A percentile compares a stretch with the other conserved stretches of the same genome.
These are phyloP conservation scores for Palythoa heliodiscus DNA, from an alignment of 92 coral and sea anemone genomes.

Conservation along the genomic window DNA sequence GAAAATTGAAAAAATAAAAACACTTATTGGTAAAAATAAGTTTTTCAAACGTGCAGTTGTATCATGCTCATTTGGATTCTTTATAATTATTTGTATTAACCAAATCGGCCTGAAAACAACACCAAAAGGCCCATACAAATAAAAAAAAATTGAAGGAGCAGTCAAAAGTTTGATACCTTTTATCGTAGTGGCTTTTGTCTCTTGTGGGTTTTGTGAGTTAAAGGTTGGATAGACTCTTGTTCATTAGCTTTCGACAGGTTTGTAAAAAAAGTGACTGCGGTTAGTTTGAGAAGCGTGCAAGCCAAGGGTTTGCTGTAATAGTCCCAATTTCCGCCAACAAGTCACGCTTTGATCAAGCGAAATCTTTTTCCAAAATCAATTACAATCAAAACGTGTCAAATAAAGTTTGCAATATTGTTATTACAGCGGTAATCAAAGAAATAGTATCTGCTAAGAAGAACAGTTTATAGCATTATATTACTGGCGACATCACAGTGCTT, in stretches of 20 bases:
- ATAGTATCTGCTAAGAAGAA: too few relatives aligned
- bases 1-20: too few relatives aligned
- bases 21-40: too few relatives aligned
- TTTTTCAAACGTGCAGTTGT: too few relatives aligned
- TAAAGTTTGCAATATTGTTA: too few relatives aligned
- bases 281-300: constrained; percentile 35
- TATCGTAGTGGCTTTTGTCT: not conserved
- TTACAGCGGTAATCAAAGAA: too few relatives aligned
- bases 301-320: constrained; percentile 1
- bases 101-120: not conserved
- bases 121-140: too few relatives aligned
- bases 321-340: constrained; percentile 62
- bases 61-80: too few relatives aligned
- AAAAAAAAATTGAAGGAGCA: not conserved
- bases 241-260: constrained; percentile 10
- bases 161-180: not conserved
- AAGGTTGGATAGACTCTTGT: not conserved
- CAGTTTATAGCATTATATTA: too few relatives aligned
- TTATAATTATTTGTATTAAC: too few relatives aligned
- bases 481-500: too few relatives aligned
- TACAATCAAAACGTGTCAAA: not conserved
- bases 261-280: constrained; percentile 19
- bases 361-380: constrained; percentile 38
- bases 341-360: constrained; percentile 49
- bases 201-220: not conserved